Base-by-base conservation (phyloP, 2,113 vertebrate species). In the Callospermophilus lateralis region DNA sequence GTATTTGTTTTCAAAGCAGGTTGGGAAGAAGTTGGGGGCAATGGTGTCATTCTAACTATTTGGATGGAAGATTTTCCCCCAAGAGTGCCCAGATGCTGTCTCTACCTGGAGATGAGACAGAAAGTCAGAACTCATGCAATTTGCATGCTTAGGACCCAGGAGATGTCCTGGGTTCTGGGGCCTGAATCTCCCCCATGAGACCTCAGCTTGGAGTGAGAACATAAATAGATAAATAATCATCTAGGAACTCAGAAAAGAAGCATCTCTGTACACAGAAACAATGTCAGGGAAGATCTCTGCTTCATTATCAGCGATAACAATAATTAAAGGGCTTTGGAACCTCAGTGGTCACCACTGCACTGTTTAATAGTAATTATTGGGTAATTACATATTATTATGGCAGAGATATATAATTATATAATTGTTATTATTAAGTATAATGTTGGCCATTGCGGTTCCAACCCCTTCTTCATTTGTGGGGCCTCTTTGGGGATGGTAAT, bases 351-450 rank as follows among this genome's bases (percentile, higher is more conserved):
- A 97, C 95, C 92, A 65, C 37, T 30, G 90, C 73, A 51, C 92
- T 97, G 95, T 93, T 97, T 95, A 96, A 97, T 97, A 96, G 95
- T 96, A 97, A 98, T 98, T 97, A 98, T 94, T 95, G 97, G 93
- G 94, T 97, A 97, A 98, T 98, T 98, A 97, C 92, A 93, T 97
- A 94, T 92, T 93, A 98, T 98, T 98, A 98, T 63, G 84, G 55
- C 92, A 90, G 83, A 95, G 81, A 93, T 89, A 93, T 94, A 84
- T 98, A 97, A 98, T 98, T 93, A 98, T 89, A 91, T 97, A 98
- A 97, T 98, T 96, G 96, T 97, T 97, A 97, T 96, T 91, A 96
- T 97, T 93, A 95, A 98, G 94, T 84, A 74, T 97, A 89, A 94
- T 96, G 77, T 93, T 97, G 96, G 92, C 89, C 84, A 63, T 16